Evolutionary conservation across 2,888 invertebrate species (phyloP).

Genomic region (Drosophila conformis): DNA sequence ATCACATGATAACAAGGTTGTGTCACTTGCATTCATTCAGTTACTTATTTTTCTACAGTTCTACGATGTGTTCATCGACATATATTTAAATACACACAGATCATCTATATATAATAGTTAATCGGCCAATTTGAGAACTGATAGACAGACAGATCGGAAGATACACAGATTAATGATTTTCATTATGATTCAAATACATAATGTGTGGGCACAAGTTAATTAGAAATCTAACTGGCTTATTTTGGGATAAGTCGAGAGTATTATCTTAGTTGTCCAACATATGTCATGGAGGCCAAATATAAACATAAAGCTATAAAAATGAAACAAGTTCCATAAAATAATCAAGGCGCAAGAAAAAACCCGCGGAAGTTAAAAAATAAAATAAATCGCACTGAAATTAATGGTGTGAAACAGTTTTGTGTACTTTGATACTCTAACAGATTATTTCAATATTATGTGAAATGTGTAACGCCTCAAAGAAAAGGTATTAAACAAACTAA

Average conservation of each 20-base stretch:
- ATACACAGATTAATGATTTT: neutral
- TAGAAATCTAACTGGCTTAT: neutral
- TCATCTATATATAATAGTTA: neutral
- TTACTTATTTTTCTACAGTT: neutral
- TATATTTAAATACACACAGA: neutral
- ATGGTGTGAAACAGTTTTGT: slow-evolving; percentile 59
- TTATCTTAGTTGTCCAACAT: slow-evolving; percentile 9
- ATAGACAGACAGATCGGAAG: neutral
- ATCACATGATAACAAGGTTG: slow-evolving; percentile 21
- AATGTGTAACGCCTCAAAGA: neutral
- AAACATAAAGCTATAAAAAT: slow-evolving; percentile 1
- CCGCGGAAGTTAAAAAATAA: slow-evolving; percentile 66
- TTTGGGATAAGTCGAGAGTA: neutral
- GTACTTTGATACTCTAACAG: slow-evolving; percentile 11
- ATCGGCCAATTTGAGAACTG: neutral
- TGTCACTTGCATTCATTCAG: slow-evolving; percentile 5
- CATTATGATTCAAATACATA: neutral
- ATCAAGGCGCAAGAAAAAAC: slow-evolving; percentile 39
- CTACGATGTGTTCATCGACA: neutral
- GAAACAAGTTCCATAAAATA: slow-evolving; percentile 38
- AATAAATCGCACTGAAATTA: slow-evolving; percentile 18
- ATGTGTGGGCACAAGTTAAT: neutral
- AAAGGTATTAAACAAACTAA: neutral
- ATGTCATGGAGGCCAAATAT: slow-evolving; percentile 9
- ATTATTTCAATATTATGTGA: neutral